A percentile compares a stretch with the other conserved stretches of the same genome.
These are phyloP conservation scores for Emydura subglobosa DNA, from an alignment of 2,113 vertebrate genomes.

Conservation along the genomic window DNA sequence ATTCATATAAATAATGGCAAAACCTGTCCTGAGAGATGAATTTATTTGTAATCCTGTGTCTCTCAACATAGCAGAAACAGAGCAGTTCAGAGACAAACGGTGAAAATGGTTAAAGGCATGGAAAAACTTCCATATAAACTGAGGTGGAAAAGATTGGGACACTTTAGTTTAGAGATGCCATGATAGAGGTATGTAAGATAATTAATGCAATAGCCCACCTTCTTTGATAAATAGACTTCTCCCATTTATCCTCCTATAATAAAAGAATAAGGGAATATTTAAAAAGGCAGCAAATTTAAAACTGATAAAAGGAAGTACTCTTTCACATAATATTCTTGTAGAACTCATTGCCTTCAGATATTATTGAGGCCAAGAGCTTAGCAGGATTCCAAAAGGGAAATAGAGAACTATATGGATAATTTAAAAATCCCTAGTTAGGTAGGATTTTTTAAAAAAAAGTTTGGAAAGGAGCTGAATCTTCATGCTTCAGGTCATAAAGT, in stretches of 20 bases:
- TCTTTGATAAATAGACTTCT: no score
- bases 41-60: no score
- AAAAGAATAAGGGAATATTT: neutral
- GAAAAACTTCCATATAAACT: no score
- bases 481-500: neutral
- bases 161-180: no score
- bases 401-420: accelerated
- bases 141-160: no score
- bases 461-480: neutral
- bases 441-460: neutral
- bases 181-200: no score
- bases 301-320: neutral
- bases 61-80: no score
- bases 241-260: neutral
- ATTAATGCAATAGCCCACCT: neutral
- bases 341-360: neutral
- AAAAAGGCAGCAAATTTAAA: neutral
- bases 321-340: neutral
- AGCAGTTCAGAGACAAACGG: no score
- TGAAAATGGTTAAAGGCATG: no score
- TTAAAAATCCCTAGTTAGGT: neutral
- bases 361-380: neutral
- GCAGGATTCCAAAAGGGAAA: neutral
- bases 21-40: no score
- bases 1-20: no score